A percentile compares a stretch with the other conserved stretches of the same genome.
phyloP scores from a whole-genome alignment of 2,113 vertebrate genomes.

The Nycticebus coucang region DNA sequence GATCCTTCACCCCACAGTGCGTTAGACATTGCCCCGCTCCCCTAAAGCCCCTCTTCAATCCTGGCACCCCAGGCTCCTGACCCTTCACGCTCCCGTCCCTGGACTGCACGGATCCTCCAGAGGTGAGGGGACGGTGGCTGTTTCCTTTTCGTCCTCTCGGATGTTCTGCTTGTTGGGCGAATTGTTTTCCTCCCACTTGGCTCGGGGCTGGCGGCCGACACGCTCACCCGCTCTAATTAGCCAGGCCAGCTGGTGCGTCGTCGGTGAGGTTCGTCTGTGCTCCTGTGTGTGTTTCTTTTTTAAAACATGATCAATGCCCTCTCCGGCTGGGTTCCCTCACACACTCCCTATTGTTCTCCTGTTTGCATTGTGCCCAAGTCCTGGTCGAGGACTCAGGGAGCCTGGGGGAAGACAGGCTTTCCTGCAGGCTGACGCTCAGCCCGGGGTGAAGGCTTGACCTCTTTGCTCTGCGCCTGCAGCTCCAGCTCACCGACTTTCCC shows the following conservation, averaged over 20 bases:
- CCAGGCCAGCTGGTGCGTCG: constrained; percentile 80
- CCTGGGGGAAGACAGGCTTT: background rate
- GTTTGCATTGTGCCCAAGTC: background rate
- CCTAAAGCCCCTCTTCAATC: background rate
- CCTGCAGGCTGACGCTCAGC: background rate
- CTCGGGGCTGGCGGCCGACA: constrained; percentile 59
- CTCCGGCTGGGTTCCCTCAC: background rate
- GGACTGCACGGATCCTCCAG: background rate
- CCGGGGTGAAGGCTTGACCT: background rate
- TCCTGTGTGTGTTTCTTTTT: constrained; percentile 63
- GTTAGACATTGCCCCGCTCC: background rate
- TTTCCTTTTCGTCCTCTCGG: constrained; percentile 72
- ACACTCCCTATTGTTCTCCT: background rate
- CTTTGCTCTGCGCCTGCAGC: background rate
- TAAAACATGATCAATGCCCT: constrained; percentile 71
- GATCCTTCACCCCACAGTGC: background rate
- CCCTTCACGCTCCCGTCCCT: background rate
- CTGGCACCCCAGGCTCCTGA: background rate
- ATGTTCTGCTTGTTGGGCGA: constrained; percentile 78
- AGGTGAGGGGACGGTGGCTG: constrained; percentile 53
- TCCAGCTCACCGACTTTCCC: background rate
- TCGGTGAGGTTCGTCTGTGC: constrained; percentile 54
- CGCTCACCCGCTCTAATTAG: constrained; percentile 77
- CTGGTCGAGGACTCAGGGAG: constrained; percentile 50
- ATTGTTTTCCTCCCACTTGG: constrained; percentile 63